phyloP scores from a whole-genome alignment of 1,140 invertebrate genomes.

The Apis florea region DNA sequence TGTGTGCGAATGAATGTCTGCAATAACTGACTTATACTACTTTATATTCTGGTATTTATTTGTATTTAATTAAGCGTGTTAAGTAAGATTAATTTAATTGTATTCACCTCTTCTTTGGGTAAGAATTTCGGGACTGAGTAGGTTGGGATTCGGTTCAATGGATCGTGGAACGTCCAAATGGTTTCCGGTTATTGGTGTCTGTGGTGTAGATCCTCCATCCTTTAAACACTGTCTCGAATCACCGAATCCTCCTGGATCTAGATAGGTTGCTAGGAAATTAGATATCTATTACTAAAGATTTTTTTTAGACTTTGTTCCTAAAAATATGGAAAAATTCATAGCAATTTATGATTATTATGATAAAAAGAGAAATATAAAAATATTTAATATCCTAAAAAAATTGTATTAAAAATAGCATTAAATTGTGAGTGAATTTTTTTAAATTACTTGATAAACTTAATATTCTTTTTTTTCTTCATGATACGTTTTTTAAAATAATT shows the following conservation, averaged over 20 bases:
- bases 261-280: conserved; percentile 76
- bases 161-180: conserved; percentile 88
- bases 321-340: background rate
- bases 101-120: conserved; percentile 86
- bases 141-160: conserved; percentile 87
- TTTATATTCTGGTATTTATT: background rate
- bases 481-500: background rate
- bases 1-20: background rate
- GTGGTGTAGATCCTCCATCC: conserved; percentile 83
- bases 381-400: background rate
- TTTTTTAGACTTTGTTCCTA: background rate
- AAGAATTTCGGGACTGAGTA: conserved; percentile 89
- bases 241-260: conserved; percentile 78
- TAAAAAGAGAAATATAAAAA: background rate
- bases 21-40: background rate
- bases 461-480: background rate
- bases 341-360: background rate
- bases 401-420: background rate
- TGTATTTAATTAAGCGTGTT: too few relatives aligned
- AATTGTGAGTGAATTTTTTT: background rate
- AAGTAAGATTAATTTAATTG: background rate
- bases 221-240: conserved; percentile 85
- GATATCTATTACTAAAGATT: conserved; percentile 19
- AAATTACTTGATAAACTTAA: too few relatives aligned
- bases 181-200: conserved; percentile 86